Evolutionary conservation across 2,797 vertebrate species (phyloP).

Genomic region (Eulemur mongoz): DNA sequence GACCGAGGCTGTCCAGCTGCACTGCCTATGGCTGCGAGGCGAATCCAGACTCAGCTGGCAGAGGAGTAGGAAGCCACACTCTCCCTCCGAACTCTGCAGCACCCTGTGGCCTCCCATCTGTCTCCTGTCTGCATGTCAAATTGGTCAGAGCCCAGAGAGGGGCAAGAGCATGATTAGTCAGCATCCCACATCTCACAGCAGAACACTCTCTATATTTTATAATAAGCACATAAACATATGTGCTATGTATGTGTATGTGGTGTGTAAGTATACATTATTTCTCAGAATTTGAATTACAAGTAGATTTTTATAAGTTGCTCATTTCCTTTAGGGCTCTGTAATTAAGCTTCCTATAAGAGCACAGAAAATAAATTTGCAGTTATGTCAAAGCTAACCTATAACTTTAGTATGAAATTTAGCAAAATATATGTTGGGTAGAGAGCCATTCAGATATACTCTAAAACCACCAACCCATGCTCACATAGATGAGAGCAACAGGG

Average conservation of each 20-base stretch:
- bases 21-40: neutral
- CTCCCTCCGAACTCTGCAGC: neutral
- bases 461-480: neutral
- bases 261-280: neutral
- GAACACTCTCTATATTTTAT: neutral
- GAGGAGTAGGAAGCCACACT: neutral
- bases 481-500: neutral
- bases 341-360: slow-evolving; percentile 46
- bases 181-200: neutral
- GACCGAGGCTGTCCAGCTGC: neutral
- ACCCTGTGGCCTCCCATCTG: neutral
- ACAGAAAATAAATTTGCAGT: slow-evolving; percentile 35
- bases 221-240: neutral
- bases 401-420: slow-evolving; percentile 28
- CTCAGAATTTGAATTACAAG: slow-evolving; percentile 23
- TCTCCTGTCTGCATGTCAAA: neutral
- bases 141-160: neutral
- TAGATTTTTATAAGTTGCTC: neutral
- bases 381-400: slow-evolving; percentile 37
- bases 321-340: slow-evolving; percentile 19
- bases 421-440: slow-evolving; percentile 28
- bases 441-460: neutral
- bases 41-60: neutral
- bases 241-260: neutral
- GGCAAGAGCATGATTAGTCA: neutral